These are phyloP conservation scores for Ammodytes marinus DNA, from an alignment of 2,113 vertebrate genomes.

Conservation along the genomic window DNA sequence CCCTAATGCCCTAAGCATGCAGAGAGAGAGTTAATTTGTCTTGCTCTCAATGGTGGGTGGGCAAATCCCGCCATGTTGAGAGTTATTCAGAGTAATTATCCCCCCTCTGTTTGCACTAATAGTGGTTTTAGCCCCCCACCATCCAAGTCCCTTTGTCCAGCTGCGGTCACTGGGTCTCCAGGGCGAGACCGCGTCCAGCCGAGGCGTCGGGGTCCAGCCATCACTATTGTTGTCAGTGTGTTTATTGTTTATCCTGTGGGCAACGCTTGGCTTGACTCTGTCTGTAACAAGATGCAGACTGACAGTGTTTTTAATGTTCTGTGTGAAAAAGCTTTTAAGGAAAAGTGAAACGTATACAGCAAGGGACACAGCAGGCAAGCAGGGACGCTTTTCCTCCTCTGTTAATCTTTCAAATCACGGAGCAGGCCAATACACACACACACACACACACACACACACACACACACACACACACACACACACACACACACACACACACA, in stretches of 20 bases:
- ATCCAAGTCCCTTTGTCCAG: conserved; percentile 49
- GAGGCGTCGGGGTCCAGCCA: conserved; percentile 23
- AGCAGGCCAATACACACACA: not conserved
- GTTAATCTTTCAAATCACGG: conserved; percentile 25
- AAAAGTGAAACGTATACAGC: not conserved
- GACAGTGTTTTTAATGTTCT: conserved; percentile 14
- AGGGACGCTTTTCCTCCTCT: not conserved
- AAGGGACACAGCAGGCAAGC: not conserved
- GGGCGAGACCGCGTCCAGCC: conserved; percentile 30
- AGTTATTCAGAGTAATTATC: conserved; percentile 75
- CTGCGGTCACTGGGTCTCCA: conserved; percentile 51
- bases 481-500: not conserved
- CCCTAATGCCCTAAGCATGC: not conserved
- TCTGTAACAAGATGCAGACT: conserved; percentile 21
- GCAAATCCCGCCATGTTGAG: conserved; percentile 63
- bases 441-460: not conserved
- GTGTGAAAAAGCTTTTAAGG: not conserved
- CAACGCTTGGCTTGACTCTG: conserved; percentile 25
- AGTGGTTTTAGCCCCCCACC: conserved; percentile 54
- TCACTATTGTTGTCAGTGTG: conserved; percentile 42
- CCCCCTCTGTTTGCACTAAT: conserved; percentile 69
- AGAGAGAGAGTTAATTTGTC: conserved; percentile 67
- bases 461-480: conserved; percentile 1
- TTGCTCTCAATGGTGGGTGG: conserved; percentile 66
- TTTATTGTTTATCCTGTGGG: conserved; percentile 41